Evolutionary conservation across 2,797 vertebrate species (phyloP).

Genomic region (Sylvilagus floridanus): DNA sequence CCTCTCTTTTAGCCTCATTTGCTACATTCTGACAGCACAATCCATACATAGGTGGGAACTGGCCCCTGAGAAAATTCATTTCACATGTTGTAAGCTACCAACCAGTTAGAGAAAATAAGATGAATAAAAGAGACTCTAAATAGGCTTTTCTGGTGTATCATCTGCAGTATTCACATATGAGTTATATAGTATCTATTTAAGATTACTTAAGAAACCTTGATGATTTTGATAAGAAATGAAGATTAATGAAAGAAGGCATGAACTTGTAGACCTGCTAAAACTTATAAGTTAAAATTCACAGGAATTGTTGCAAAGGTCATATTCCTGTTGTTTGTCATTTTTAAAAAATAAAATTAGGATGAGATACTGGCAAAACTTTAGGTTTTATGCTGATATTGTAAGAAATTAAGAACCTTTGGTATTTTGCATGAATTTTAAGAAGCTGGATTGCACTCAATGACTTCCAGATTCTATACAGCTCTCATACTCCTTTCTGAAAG

Average conservation of each 20-base stretch:
- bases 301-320: background rate
- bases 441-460: background rate
- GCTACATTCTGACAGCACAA: constrained; percentile 22
- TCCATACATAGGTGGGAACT: background rate
- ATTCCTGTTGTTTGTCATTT: background rate
- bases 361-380: background rate
- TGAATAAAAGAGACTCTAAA: constrained; percentile 12
- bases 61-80: constrained; percentile 20
- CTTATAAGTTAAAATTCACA: background rate
- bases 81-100: constrained; percentile 42
- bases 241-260: background rate
- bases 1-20: background rate
- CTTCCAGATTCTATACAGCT: background rate
- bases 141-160: background rate
- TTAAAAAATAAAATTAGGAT: background rate
- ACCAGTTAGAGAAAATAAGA: constrained; percentile 38
- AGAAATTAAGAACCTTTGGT: background rate
- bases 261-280: background rate
- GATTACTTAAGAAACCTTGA: constrained; percentile 10
- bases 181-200: background rate
- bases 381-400: background rate
- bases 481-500: background rate
- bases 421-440: background rate
- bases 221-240: background rate
- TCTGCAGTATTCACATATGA: constrained; percentile 23